A percentile compares a stretch with the other conserved stretches of the same genome.
These are phyloP conservation scores for Dendroctonus ponderosae DNA, from an alignment of 1,140 invertebrate genomes.

Conservation along the genomic window DNA sequence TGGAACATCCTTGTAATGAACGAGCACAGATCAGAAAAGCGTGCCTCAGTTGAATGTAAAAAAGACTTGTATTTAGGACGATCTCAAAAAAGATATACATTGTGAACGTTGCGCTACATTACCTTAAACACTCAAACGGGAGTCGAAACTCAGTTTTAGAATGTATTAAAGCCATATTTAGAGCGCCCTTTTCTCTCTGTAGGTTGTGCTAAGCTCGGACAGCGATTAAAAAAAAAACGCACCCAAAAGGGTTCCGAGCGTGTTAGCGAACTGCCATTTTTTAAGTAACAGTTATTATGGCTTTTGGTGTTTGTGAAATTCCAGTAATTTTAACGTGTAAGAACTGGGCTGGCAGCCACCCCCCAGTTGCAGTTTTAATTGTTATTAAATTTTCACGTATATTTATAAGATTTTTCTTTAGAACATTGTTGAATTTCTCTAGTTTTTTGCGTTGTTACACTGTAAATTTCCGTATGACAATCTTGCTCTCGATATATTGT, in stretches of 20 bases:
- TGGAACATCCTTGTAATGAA: neutral
- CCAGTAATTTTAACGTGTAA: conserved; percentile 8
- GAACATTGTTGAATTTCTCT: conserved; percentile 4
- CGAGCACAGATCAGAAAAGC: neutral
- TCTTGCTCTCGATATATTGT: conserved; percentile 9
- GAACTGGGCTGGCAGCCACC: too few species aligned
- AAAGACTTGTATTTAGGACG: conserved; percentile 15
- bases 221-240: neutral
- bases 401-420: conserved; percentile 14
- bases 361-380: neutral
- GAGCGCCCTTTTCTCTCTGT: conserved; percentile 16
- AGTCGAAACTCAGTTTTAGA: conserved; percentile 15
- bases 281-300: conserved; percentile 20
- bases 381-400: conserved; percentile 4
- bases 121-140: conserved; percentile 36
- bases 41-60: neutral
- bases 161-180: conserved; percentile 31
- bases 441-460: conserved; percentile 8
- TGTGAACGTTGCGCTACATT: conserved; percentile 44
- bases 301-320: conserved; percentile 32
- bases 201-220: conserved; percentile 24
- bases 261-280: conserved; percentile 23
- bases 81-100: conserved; percentile 32
- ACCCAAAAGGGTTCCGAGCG: conserved; percentile 3
- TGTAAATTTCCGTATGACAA: conserved; percentile 9